A percentile compares a stretch with the other conserved stretches of the same genome.
These are phyloP conservation scores for Epinotia nisella DNA, from an alignment of 2,888 invertebrate species.

Conservation along the genomic window DNA sequence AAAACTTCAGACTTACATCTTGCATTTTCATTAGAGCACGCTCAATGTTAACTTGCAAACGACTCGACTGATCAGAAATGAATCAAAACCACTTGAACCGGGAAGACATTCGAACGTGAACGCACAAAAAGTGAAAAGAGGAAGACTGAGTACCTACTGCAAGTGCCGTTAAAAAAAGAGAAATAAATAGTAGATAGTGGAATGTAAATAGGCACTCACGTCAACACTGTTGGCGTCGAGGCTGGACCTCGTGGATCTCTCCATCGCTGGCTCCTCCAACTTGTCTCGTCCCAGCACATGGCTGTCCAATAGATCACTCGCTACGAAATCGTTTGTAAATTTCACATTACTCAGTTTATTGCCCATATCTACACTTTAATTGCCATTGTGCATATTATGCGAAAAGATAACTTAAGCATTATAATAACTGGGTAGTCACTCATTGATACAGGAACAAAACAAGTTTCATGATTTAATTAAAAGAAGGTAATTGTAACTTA, in stretches of 20 bases:
- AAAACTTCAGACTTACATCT: slow-evolving; percentile 11
- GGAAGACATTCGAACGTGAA: slow-evolving; percentile 16
- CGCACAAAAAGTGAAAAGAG: neutral
- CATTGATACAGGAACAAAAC: slow-evolving; percentile 23
- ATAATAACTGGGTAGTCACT: slow-evolving; percentile 45
- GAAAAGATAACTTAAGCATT: slow-evolving; percentile 65
- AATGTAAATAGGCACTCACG: slow-evolving; percentile 64
- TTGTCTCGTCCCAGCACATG: slow-evolving; percentile 79
- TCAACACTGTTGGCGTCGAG: slow-evolving; percentile 80
- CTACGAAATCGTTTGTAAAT: slow-evolving; percentile 76
- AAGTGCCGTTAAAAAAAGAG: neutral
- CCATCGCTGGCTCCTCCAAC: slow-evolving; percentile 71
- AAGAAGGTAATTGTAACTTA: slow-evolving; percentile 63
- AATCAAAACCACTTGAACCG: slow-evolving; percentile 11
- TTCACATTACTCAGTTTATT: slow-evolving; percentile 76
- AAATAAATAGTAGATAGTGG: neutral
- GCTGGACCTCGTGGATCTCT: slow-evolving; percentile 75
- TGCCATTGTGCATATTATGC: slow-evolving; percentile 69
- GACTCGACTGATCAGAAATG: neutral
- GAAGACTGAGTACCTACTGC: neutral
- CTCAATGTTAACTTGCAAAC: slow-evolving; percentile 6
- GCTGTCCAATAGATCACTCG: slow-evolving; percentile 81
- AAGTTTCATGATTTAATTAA: slow-evolving; percentile 50
- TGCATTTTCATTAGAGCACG: slow-evolving; percentile 23
- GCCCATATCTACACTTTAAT: slow-evolving; percentile 76